Evolutionary conservation across 2,113 vertebrate species (phyloP), one percentile per base, ranked within the genome.

Genomic region (Thomomys bottae): DNA sequence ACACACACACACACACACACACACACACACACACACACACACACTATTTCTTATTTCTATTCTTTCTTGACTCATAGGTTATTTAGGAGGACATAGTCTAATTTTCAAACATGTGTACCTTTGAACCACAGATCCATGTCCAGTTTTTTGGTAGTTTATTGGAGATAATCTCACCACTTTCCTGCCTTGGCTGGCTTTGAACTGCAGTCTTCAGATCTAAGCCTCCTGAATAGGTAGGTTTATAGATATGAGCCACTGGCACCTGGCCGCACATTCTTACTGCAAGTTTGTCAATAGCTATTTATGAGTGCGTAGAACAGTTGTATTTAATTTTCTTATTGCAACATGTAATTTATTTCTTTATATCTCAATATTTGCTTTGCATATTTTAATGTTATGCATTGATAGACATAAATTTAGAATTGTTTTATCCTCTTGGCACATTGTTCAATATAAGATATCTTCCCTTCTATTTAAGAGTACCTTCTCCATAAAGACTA

Each of bases 41-140:
- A 67, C 64, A 49, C 63, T 36, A 49, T 71, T 87, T 76, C 26
- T 57, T 77, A 54, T 83, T 66, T 57, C 14, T 24, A 83, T 54
- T 94, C 3, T 88, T 36, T 23, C n/a, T 63, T 40, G 38, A 73
- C 59, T 11, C n/a, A 24, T 24, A 5, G 45, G 45, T 38, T 84
- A 63, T 63, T 73, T 88, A 91, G 89, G 80, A 68, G 42, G 80
- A 61, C 68, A 63, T 83, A 26, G 34, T 28, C 28, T 49, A 40
- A 57, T 76, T 80, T 80, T 14, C 24, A 89, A 85, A 42, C 49
- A 70, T 26, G 76, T 49, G 36, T 18, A 17, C 23, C 61, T 45
- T 45, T 45, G 11, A 45, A 11, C 11, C 45, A 45, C 11, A 45
- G 45, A 8, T 45, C 45, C 45, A 45, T 45, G 45, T 45, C 45